A percentile compares a stretch with the other conserved stretches of the same genome.
Conservation (phyloP, 2,797 vertebrate species). For the Hemitrygon akajei region DNA sequence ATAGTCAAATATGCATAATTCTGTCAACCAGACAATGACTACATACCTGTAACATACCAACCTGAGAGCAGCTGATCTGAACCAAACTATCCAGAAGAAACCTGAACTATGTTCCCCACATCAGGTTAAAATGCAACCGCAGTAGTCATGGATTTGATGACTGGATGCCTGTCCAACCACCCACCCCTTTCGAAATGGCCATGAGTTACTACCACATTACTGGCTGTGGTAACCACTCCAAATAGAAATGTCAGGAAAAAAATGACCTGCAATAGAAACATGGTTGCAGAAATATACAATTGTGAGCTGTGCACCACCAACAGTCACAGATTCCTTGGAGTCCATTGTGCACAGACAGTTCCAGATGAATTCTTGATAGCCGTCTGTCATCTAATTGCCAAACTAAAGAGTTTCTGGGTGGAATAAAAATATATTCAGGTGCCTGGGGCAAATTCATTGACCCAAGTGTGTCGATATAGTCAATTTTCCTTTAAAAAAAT, state of each 20-base stretch:
- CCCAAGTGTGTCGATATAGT: constrained; percentile 25
- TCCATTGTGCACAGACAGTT: constrained; percentile 26
- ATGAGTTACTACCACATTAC: not conserved
- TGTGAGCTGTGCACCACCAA: constrained; percentile 4
- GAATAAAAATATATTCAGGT: constrained; percentile 22
- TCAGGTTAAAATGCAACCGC: constrained; percentile 18
- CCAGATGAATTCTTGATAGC: not conserved
- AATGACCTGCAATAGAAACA: constrained; percentile 35
- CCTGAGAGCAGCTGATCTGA: not conserved
- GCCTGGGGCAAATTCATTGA: constrained; percentile 2
- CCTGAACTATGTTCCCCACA: not conserved
- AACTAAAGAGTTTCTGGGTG: not conserved
- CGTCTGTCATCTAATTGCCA: constrained; percentile 12
- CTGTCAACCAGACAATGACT: constrained; percentile 30
- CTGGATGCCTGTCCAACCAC: not conserved
- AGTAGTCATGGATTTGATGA: constrained; percentile 14
- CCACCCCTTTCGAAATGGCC: not conserved
- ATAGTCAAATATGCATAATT: constrained; percentile 64
- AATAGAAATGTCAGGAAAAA: constrained; percentile 25
- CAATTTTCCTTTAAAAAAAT: not conserved
- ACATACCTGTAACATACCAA: constrained; percentile 32
- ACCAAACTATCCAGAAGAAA: not conserved
- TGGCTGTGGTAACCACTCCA: constrained; percentile 19
- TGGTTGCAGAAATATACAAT: constrained; percentile 29
- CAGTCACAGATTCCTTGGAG: constrained; percentile 25